phyloP scores from a whole-genome alignment of 2,888 invertebrate species.

The Watsonalla cultraria region DNA sequence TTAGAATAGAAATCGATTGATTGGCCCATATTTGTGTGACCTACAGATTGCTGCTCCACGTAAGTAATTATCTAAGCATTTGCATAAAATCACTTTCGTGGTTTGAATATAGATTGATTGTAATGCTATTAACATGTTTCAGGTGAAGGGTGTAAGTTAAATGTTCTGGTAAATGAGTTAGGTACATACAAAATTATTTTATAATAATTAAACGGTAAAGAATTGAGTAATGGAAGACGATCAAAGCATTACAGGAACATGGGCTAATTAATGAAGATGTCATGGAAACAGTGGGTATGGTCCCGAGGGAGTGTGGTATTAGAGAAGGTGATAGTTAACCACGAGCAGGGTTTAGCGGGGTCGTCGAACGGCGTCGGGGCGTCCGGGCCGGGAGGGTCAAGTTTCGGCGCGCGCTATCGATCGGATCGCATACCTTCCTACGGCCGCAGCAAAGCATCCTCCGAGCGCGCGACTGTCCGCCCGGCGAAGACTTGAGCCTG shows the following conservation, averaged over 20 bases:
- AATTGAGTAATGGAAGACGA: not conserved
- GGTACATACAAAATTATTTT: no score
- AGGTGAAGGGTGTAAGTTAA: no score
- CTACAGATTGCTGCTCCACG: slow-evolving; percentile 23
- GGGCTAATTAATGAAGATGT: not conserved
- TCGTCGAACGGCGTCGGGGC: slow-evolving; percentile 71
- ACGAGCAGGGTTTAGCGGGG: slow-evolving; percentile 62
- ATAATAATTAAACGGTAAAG: slow-evolving; percentile 7
- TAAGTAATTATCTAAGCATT: slow-evolving; percentile 19
- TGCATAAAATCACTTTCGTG: no score
- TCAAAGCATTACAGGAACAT: not conserved
- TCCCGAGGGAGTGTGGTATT: slow-evolving; percentile 6
- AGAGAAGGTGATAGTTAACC: slow-evolving; percentile 15
- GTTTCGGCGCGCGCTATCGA: slow-evolving; percentile 76
- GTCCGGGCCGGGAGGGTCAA: slow-evolving; percentile 73
- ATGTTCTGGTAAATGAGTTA: no score
- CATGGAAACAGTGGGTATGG: not conserved
- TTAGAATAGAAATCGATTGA: slow-evolving; percentile 10
- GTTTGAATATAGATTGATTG: no score
- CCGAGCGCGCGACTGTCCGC: slow-evolving; percentile 84
- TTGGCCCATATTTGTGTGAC: slow-evolving; percentile 24
- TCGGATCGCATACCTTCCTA: slow-evolving; percentile 87
- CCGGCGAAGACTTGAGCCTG: slow-evolving; percentile 86
- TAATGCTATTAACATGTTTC: no score
- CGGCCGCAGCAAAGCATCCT: slow-evolving; percentile 97